Percentiles rank a stretch among this genome's conserved stretches.
These are phyloP conservation scores for Chesias legatella DNA, from an alignment of 2,888 invertebrate species.

Conservation along the genomic window DNA sequence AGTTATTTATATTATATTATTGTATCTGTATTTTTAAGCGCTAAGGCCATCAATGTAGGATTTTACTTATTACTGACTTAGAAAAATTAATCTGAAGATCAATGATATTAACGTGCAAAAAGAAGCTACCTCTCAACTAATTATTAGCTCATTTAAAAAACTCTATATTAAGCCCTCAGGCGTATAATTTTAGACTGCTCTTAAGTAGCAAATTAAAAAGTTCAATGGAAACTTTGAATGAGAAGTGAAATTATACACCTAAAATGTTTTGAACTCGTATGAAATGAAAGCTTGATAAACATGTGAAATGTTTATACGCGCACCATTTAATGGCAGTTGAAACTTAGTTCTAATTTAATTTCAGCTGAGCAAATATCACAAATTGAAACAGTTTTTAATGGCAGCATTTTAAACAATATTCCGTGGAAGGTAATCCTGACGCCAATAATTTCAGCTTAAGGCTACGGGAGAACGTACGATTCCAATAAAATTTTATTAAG, in stretches of 20 bases:
- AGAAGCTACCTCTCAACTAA: too few relatives aligned
- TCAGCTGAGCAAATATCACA: slow-evolving; percentile 18
- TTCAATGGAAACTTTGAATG: slow-evolving; percentile 11
- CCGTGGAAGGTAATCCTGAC: slow-evolving; percentile 22
- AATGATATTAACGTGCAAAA: too few relatives aligned
- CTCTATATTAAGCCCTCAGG: neutral
- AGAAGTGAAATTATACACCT: slow-evolving; percentile 8
- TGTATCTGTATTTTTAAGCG: too few relatives aligned
- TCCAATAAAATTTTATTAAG: slow-evolving; percentile 31
- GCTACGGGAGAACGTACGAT: slow-evolving; percentile 29
- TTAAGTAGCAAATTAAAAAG: slow-evolving; percentile 6
- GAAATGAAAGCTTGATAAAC: slow-evolving; percentile 11
- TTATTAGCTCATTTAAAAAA: too few relatives aligned
- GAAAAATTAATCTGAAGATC: too few relatives aligned
- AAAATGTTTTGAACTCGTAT: slow-evolving; percentile 13
- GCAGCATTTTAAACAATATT: slow-evolving; percentile 21
- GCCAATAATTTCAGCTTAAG: slow-evolving; percentile 28
- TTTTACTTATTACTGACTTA: too few relatives aligned
- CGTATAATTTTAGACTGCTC: slow-evolving; percentile 4
- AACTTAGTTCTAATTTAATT: slow-evolving; percentile 15
- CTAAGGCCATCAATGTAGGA: too few relatives aligned
- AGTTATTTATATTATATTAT: too few relatives aligned
- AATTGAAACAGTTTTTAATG: slow-evolving; percentile 19
- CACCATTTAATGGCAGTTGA: slow-evolving; percentile 16
- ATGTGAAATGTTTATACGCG: slow-evolving; percentile 17